phyloP scores from a whole-genome alignment of 1,140 invertebrate genomes.

The Diorhabda carinulata region DNA sequence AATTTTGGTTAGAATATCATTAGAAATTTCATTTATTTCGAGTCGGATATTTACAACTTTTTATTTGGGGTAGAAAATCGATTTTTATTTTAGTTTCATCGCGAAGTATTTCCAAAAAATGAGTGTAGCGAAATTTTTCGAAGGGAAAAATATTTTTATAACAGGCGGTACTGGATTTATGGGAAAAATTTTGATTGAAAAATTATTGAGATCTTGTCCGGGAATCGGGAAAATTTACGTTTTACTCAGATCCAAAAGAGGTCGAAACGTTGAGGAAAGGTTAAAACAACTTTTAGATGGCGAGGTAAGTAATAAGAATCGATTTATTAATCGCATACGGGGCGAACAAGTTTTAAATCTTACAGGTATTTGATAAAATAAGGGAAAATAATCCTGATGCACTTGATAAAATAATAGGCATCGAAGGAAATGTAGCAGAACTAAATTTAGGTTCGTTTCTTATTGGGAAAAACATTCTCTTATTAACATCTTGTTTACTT shows the following conservation, averaged over 20 bases:
- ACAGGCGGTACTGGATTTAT: slow-evolving; percentile 36
- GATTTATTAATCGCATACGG: no score
- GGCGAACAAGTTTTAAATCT: neutral
- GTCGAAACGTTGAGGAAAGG: slow-evolving; percentile 52
- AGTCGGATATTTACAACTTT: no score
- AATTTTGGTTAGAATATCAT: no score
- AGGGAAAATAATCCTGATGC: slow-evolving; percentile 51
- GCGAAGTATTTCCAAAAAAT: neutral
- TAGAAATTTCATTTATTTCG: no score
- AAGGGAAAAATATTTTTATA: slow-evolving; percentile 30
- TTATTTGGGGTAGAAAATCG: no score
- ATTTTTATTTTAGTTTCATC: no score
- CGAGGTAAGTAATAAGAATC: slow-evolving; percentile 22
- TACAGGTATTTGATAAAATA: slow-evolving; percentile 52
- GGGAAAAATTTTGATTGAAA: slow-evolving; percentile 63
- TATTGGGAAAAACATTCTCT: no score
- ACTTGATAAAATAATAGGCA: slow-evolving; percentile 67
- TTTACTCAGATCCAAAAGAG: slow-evolving; percentile 63
- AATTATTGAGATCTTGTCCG: slow-evolving; percentile 65
- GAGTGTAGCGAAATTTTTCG: slow-evolving; percentile 23
- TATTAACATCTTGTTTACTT: no score
- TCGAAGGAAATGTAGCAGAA: slow-evolving; percentile 72
- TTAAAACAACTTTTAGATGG: slow-evolving; percentile 39
- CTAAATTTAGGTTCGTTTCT: slow-evolving; percentile 52
- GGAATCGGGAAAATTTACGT: slow-evolving; percentile 60